phyloP scores from a whole-genome alignment of 2,113 vertebrate genomes.

The Leucopternis melanops region DNA sequence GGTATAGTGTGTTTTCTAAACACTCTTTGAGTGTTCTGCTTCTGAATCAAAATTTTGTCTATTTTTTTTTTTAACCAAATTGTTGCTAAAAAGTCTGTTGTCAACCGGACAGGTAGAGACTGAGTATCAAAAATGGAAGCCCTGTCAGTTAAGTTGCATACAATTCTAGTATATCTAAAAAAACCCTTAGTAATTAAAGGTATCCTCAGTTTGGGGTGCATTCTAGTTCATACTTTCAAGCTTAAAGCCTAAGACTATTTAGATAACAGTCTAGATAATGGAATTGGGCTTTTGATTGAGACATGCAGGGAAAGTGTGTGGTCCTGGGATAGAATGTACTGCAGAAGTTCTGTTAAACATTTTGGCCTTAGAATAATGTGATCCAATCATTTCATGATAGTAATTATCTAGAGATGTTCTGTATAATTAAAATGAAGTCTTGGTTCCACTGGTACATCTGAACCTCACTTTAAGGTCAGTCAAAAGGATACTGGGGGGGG shows the following conservation, averaged over 20 bases:
- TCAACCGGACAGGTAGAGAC: not conserved
- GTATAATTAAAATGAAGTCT: not conserved
- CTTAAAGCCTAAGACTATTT: not conserved
- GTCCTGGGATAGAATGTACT: not conserved
- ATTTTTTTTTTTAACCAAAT: not conserved
- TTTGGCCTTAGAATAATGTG: not conserved
- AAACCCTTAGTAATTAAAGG: not conserved
- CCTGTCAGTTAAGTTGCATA: not conserved
- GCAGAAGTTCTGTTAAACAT: not conserved
- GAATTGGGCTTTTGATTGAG: not conserved
- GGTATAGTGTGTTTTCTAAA: not conserved
- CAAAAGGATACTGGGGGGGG: not conserved
- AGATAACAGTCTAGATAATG: not conserved
- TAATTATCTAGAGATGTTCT: not conserved
- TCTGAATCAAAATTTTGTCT: not conserved
- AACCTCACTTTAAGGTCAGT: not conserved
- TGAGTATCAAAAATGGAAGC: not conserved
- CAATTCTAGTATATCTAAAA: not conserved
- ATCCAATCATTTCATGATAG: not conserved
- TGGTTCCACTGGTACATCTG: not conserved
- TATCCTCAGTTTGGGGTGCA: not conserved
- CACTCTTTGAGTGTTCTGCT: not conserved
- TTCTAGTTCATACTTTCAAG: not conserved
- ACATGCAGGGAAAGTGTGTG: not conserved
- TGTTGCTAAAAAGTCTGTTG: not conserved